These are phyloP conservation scores for Heliopora coerulea DNA, from an alignment of 92 coral and sea anemone genomes.

Conservation along the genomic window DNA sequence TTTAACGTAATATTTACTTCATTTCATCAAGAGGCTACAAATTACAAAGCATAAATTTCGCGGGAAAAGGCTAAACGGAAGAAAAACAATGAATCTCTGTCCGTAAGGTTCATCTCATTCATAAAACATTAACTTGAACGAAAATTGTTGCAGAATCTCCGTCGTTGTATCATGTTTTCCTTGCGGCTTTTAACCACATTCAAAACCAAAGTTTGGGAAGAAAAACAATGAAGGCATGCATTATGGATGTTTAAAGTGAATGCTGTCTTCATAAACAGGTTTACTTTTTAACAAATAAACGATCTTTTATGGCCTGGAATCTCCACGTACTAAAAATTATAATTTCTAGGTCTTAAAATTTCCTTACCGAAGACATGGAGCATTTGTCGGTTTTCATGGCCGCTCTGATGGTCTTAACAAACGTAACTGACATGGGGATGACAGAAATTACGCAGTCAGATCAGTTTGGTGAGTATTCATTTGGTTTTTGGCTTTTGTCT, in stretches of 20 bases:
- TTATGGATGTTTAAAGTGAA: background rate
- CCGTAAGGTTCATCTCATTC: too few species aligned
- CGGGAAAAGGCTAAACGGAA: too few species aligned
- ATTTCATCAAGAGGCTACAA: too few species aligned
- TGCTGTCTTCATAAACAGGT: background rate
- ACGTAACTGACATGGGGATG: background rate
- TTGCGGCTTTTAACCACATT: constrained; percentile 17
- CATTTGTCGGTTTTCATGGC: background rate
- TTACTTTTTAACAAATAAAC: background rate
- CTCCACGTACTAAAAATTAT: too few species aligned
- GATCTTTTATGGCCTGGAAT: background rate
- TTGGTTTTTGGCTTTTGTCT: too few species aligned
- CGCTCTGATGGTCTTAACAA: background rate
- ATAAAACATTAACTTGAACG: too few species aligned
- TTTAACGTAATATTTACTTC: too few species aligned
- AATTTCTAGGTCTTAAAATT: background rate
- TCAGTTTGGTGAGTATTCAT: constrained; percentile 11
- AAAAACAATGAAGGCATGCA: background rate
- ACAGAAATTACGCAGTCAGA: background rate
- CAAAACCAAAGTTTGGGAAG: background rate
- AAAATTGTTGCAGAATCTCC: too few species aligned
- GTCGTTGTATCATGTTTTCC: background rate
- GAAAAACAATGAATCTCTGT: too few species aligned
- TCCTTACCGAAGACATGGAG: constrained; percentile 1
- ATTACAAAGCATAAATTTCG: too few species aligned